phyloP scores from a whole-genome alignment of 2,113 vertebrate genomes.

The Tinamus guttatus region DNA sequence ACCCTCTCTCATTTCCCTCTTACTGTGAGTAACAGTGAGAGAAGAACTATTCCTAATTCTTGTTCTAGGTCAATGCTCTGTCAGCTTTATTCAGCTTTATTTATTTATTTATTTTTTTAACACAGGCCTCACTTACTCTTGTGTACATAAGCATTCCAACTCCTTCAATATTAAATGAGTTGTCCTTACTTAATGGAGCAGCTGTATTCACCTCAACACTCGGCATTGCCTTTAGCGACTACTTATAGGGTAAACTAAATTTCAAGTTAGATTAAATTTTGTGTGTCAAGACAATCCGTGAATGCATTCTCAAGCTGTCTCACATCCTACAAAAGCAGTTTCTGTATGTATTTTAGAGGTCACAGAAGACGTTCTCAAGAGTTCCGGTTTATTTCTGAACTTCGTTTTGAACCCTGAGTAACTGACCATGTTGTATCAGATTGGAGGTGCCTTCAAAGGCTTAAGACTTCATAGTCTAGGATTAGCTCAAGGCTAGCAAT shows the following conservation, averaged over 20 bases:
- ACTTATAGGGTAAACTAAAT: not conserved
- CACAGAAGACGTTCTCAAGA: not conserved
- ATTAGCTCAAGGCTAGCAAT: not conserved
- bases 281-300: not conserved
- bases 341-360: not conserved
- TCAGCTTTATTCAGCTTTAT: not conserved
- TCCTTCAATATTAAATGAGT: not conserved
- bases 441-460: not conserved
- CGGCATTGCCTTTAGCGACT: not conserved
- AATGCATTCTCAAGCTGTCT: not conserved
- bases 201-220: not conserved
- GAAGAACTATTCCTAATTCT: not conserved
- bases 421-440: not conserved
- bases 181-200: not conserved
- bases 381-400: not conserved
- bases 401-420: not conserved
- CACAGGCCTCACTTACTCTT: not conserved
- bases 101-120: not conserved
- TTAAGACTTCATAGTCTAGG: not conserved
- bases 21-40: not conserved
- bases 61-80: not conserved
- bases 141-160: not conserved
- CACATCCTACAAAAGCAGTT: not conserved
- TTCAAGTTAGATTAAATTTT: not conserved
- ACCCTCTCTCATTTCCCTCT: not conserved